Base-by-base conservation (phyloP, 2,113 vertebrate species). In the Carassius gibelio region DNA sequence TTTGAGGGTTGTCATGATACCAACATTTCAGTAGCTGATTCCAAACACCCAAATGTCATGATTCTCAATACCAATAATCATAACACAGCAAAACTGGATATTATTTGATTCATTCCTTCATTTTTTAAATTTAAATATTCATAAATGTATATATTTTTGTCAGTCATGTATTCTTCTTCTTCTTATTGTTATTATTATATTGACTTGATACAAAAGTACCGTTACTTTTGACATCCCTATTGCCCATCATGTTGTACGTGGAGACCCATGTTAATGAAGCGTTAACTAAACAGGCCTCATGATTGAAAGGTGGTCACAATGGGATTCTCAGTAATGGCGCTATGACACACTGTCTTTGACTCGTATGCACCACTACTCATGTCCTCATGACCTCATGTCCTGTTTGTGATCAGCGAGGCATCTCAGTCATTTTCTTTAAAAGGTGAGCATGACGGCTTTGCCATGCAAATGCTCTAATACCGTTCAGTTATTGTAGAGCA, bases 381-480 rank as follows among this genome's bases (percentile, higher is more conserved):
- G n/a, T n/a, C n/a, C 81, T 87, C 86, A 84, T 85, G 82, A 74
- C 82, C 85, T 85, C 80, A 80, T 87, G 77, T 76, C 84, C 85
- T 82, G 84, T 74, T 71, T 75, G 84, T 82, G 72, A 87, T 84
- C 81, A 62, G 69, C 77, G 50, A 86, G 87, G 91, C 88, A 94
- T 94, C 91, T 90, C 83, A 87, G 88, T 89, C 85, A 6, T 90
- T 91, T 93, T 88, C 92, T 90, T 92, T 91, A 90, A 90, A 93
- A 91, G 92, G 90, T 92, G 89, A 86, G 88, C 86, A 91, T 90
- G 93, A 93, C 93, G 91, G 92, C 92, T 94, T 93, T 93, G 90
- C 92, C 90, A 94, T 93, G 92, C 92, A 94, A 94, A 94, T 92
- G 89, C 87, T 72, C 89, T 91, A 93, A 94, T 93, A 93, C 93